phyloP scores from a whole-genome alignment of 1,140 invertebrate species.

The Panagrolaimus sp. region DNA sequence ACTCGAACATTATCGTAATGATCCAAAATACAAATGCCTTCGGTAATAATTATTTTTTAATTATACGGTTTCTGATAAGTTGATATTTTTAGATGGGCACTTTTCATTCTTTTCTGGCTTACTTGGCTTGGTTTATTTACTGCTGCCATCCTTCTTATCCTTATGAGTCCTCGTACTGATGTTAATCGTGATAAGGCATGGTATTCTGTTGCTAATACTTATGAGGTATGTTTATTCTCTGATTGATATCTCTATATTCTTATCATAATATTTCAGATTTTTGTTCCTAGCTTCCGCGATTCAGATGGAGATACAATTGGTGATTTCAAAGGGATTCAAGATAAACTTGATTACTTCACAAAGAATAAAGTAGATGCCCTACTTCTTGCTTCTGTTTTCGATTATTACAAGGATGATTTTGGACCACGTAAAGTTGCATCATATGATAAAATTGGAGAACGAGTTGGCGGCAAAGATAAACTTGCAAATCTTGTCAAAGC shows the following conservation, averaged over 20 bases:
- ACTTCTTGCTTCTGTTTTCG: constrained; percentile 31
- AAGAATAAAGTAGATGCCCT: constrained; percentile 34
- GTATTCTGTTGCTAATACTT: constrained; percentile 32
- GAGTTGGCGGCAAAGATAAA: constrained; percentile 35
- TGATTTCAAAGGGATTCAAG: constrained; percentile 34
- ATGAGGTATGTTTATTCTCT: constrained; percentile 14
- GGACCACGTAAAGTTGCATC: constrained; percentile 22
- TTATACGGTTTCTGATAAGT: constrained; percentile 14
- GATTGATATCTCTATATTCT: no score
- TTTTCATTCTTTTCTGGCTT: constrained; percentile 34
- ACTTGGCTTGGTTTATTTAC: constrained; percentile 38
- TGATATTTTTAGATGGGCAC: constrained; percentile 23
- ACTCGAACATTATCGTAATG: constrained; percentile 40
- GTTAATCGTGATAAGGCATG: constrained; percentile 31
- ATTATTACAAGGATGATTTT: constrained; percentile 26
- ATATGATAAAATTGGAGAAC: constrained; percentile 18
- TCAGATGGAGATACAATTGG: constrained; percentile 29
- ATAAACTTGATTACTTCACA: constrained; percentile 34
- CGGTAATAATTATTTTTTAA: constrained; percentile 2
- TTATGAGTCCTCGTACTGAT: constrained; percentile 40
- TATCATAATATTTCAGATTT: constrained; percentile 4
- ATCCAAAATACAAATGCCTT: background rate
- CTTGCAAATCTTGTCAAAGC: constrained; percentile 34
- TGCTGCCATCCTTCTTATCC: constrained; percentile 36
- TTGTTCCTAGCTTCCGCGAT: constrained; percentile 35